phyloP scores from a whole-genome alignment of 2,113 vertebrate species.

The Pholis gunnellus region DNA sequence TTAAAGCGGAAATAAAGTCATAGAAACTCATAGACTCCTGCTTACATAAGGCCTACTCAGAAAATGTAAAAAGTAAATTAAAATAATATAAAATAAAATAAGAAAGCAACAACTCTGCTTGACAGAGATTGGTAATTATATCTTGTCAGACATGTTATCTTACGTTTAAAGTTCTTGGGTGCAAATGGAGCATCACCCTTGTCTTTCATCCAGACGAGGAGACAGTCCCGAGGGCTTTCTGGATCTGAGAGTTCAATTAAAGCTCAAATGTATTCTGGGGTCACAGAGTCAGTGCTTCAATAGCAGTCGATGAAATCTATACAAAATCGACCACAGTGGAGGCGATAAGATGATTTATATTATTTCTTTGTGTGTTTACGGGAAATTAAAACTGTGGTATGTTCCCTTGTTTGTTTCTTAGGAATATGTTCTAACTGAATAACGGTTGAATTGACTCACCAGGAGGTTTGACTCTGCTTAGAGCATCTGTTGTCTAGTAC shows the following conservation, averaged over 20 bases:
- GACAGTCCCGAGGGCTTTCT: background rate
- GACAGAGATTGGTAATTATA: background rate
- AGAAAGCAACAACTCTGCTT: background rate
- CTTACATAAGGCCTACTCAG: conserved; percentile 23
- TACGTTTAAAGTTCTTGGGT: background rate
- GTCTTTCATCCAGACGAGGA: conserved; percentile 11
- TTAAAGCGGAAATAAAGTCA: conserved; percentile 45
- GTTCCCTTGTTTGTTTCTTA: background rate
- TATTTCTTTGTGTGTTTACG: background rate
- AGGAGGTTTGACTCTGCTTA: background rate
- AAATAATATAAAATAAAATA: background rate
- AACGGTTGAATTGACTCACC: background rate
- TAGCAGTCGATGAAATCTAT: conserved; percentile 25
- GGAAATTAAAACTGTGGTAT: background rate
- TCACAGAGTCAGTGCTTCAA: conserved; percentile 40
- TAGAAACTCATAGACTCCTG: background rate
- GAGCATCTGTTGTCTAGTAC: background rate
- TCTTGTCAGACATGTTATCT: conserved; percentile 20
- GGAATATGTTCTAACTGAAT: background rate
- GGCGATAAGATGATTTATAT: background rate
- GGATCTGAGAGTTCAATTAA: conserved; percentile 36
- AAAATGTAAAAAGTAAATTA: background rate
- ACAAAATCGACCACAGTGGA: background rate
- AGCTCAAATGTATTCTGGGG: conserved; percentile 22
- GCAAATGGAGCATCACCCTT: background rate